A percentile compares a stretch with the other conserved stretches of the same genome.
Evolutionary conservation across 2,888 invertebrate species (phyloP).

Genomic region (Formica aserva): DNA sequence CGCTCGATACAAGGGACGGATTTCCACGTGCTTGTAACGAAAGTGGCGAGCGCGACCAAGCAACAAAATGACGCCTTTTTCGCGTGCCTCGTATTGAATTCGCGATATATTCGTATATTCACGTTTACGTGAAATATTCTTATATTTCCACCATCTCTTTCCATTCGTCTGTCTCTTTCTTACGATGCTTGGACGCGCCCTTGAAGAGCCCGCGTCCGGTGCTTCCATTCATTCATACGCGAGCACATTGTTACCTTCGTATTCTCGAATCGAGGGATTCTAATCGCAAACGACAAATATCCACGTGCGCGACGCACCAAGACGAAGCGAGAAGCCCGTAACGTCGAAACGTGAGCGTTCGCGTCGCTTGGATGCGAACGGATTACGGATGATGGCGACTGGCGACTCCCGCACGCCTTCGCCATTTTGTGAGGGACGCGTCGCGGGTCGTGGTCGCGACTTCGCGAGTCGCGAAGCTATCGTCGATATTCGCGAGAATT

Average conservation of each 20-base stretch:
- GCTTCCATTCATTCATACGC: conserved; percentile 77
- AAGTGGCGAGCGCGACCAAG: conserved; percentile 65
- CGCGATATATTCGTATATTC: background rate
- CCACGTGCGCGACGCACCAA: conserved; percentile 6
- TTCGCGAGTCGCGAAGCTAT: conserved; percentile 42
- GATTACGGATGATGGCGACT: conserved; percentile 69
- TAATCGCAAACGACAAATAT: background rate
- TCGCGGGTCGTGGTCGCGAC: background rate
- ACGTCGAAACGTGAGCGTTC: conserved; percentile 34
- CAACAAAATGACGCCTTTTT: conserved; percentile 30
- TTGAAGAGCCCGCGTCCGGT: conserved; percentile 79
- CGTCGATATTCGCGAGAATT: conserved; percentile 49
- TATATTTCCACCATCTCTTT: background rate
- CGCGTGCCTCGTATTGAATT: background rate
- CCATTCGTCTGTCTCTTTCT: conserved; percentile 13
- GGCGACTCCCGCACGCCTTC: conserved; percentile 61
- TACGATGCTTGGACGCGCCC: conserved; percentile 80
- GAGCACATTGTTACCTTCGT: background rate
- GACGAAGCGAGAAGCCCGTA: conserved; percentile 47
- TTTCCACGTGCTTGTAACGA: conserved; percentile 68
- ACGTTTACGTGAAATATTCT: conserved; percentile 27
- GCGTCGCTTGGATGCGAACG: conserved; percentile 74
- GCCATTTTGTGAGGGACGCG: conserved; percentile 75
- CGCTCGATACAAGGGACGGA: conserved; percentile 52
- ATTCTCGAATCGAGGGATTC: background rate